Evolutionary conservation across 2,113 vertebrate genomes (phyloP).

Genomic region (Vombatus ursinus): DNA sequence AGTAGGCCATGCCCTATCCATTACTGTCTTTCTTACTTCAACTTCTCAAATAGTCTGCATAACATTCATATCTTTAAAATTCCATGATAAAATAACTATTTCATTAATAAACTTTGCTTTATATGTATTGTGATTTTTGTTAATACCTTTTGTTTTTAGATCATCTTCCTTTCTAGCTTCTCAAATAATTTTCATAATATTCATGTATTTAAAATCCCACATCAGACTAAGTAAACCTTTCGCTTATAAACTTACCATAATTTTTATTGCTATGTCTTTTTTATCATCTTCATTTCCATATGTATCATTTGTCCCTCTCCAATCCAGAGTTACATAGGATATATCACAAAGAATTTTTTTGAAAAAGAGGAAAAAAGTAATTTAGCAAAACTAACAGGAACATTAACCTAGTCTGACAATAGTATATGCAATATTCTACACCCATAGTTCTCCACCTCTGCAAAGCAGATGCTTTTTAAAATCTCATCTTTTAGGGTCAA

Average conservation of each 20-base stretch:
- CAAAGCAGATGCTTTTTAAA: neutral
- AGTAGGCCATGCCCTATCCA: neutral
- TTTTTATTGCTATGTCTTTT: neutral
- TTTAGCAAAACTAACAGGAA: neutral
- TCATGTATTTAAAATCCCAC: conserved; percentile 1
- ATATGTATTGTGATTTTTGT: neutral
- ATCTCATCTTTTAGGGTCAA: neutral
- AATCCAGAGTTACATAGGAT: neutral
- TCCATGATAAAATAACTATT: neutral
- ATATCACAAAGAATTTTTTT: neutral
- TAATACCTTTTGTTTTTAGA: neutral
- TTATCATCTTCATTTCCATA: neutral
- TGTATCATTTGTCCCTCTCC: neutral
- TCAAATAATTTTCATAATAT: conserved; percentile 12
- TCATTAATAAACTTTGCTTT: neutral
- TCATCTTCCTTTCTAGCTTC: neutral
- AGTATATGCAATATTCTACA: neutral
- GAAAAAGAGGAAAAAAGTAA: neutral
- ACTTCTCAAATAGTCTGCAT: neutral
- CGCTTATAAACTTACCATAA: conserved; percentile 8
- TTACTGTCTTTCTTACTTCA: neutral
- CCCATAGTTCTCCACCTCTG: neutral
- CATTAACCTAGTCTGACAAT: neutral
- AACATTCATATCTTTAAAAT: neutral
- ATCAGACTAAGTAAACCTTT: neutral